Conservation (phyloP, 2,113 vertebrate species). For the Aix galericulata region DNA sequence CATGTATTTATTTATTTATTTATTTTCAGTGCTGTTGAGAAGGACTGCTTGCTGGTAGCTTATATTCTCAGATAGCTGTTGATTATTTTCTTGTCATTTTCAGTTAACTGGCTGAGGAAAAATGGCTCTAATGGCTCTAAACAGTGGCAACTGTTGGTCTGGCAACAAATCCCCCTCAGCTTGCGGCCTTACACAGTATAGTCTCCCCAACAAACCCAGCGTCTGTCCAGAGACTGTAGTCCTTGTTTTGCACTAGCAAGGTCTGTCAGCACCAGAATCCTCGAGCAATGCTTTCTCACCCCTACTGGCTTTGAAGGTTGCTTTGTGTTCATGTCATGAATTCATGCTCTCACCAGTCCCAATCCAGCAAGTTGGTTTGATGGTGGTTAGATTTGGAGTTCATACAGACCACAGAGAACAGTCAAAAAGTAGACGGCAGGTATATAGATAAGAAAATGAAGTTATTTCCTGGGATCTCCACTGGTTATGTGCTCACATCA, state of each 20-base stretch:
- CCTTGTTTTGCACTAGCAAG: background rate
- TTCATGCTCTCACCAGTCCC: background rate
- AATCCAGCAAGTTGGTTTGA: background rate
- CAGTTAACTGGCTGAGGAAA: constrained; percentile 4
- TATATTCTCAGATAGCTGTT: constrained; percentile 20
- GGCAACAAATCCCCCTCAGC: background rate
- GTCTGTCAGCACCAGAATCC: background rate
- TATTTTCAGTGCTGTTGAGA: background rate
- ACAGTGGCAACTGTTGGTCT: background rate
- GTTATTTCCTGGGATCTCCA: background rate
- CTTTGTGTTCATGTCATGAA: background rate
- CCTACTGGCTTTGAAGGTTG: background rate
- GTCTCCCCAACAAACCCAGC: background rate
- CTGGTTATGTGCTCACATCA: rapidly evolving
- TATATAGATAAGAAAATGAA: background rate
- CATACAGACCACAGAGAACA: background rate
- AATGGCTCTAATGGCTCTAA: constrained; percentile 11
- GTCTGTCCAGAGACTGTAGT: background rate
- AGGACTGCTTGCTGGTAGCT: background rate
- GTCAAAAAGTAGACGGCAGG: background rate
- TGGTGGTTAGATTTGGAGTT: background rate
- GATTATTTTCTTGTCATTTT: constrained; percentile 51
- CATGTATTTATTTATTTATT: background rate
- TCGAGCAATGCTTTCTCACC: background rate
- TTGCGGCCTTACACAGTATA: background rate